phyloP scores from a whole-genome alignment of 2,113 vertebrate species.

The Poicephalus gulielmi region DNA sequence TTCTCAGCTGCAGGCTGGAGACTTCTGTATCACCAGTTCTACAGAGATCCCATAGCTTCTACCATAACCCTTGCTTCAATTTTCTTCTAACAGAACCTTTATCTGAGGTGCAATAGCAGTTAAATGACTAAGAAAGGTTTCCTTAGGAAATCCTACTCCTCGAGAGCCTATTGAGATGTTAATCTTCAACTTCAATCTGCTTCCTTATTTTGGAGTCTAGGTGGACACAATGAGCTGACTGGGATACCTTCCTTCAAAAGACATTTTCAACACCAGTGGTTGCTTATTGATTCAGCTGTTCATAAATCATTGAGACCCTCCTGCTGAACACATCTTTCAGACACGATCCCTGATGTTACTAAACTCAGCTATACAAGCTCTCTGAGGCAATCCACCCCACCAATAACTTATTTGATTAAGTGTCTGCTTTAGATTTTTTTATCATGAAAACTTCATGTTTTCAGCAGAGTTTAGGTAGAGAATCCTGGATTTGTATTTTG shows the following conservation, averaged over 20 bases:
- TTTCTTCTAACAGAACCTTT: slow-evolving; percentile 7
- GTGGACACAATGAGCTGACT: neutral
- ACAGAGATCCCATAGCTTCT: neutral
- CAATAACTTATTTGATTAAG: slow-evolving; percentile 49
- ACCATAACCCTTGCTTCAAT: neutral
- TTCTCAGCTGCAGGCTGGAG: neutral
- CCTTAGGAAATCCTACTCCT: slow-evolving; percentile 32
- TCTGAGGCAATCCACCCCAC: slow-evolving; percentile 44
- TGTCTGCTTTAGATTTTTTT: slow-evolving; percentile 24
- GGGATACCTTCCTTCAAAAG: slow-evolving; percentile 52
- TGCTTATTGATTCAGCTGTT: slow-evolving; percentile 63
- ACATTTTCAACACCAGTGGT: slow-evolving; percentile 54
- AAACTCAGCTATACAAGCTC: slow-evolving; percentile 32
- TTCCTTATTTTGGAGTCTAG: slow-evolving; percentile 52
- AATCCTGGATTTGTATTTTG: neutral
- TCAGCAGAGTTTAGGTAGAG: slow-evolving; percentile 9
- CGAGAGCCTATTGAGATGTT: slow-evolving; percentile 32
- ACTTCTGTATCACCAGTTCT: neutral
- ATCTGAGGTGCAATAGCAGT: slow-evolving; percentile 1
- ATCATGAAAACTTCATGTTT: neutral
- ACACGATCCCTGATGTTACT: slow-evolving; percentile 53
- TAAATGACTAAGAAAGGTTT: slow-evolving; percentile 22
- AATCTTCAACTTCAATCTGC: slow-evolving; percentile 21
- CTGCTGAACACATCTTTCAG: slow-evolving; percentile 49
- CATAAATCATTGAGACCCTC: slow-evolving; percentile 70